Evolutionary conservation across 2,888 invertebrate genomes (phyloP), one percentile per base, ranked within the genome.

Genomic region (Hanleya hanleyi): DNA sequence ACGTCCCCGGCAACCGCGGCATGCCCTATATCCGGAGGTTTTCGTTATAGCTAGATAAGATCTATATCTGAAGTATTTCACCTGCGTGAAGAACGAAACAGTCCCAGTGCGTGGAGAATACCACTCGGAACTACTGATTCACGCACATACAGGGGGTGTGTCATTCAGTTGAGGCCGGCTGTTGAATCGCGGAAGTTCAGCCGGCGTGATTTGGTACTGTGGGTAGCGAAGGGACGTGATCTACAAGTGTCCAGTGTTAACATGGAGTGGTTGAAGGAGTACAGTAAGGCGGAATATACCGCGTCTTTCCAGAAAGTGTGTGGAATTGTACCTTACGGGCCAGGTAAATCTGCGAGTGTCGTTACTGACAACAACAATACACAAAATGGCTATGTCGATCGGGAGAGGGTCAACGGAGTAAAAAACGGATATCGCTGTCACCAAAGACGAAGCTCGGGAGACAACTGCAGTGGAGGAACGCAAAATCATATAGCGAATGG

Each of bases 351-450:
- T 12, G 12, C n/a, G 12, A 12, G 64, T 35, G 64, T 36, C 36
- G 57, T 57, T 22, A 32, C 29, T 26, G 57, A 57, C 57, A 57
- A 57, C 57, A 57, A 57, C 57, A 57, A 57, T 29, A 29, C 29
- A 29, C 57, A 57, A 29, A 26, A 29, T 29, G 57, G 32, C 22
- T 15, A 2, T 29, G 29, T 57, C 22, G 32, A 22, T 32, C 26
- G 12, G 57, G 32, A 15, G 57, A 57, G 57, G 57, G 26, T 26
- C 57, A 57, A 57, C 29, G 57, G 57, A 32, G 57, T 57, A 32
- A 35, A 64, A 64, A 64, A 64, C 38, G 64, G 64, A 1, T 37
- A 64, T 37, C 64, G 36, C 18, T 41, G 47, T n/a, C 47, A 41
- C 12, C n/a, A n/a, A n/a, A n/a, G n/a, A n/a, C n/a, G n/a, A n/a